Base-by-base conservation (phyloP, 2,797 vertebrate genomes). In the Perodicticus potto region DNA sequence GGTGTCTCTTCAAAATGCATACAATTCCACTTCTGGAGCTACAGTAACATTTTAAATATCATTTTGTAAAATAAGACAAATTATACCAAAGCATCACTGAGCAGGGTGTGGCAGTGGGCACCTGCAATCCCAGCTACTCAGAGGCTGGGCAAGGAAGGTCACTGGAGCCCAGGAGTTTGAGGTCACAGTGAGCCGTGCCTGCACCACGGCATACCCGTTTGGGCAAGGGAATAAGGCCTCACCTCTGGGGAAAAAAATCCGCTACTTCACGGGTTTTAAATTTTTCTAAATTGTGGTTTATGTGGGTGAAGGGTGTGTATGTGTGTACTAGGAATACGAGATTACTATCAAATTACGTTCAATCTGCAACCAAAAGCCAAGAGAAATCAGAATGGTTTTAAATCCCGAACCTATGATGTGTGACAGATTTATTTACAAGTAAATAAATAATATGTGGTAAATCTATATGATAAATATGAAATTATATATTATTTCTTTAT, bases 341-440 rank as follows among this genome's bases (percentile, higher is more conserved):
- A 86, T 40, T 45, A 72, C 7, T n/a, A 23, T 53, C 77, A 76
- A 57, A 70, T 72, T 69, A 29, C 23, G 73, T 78, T 86, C 17
- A 70, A 70, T 57, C n/a, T 34, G 9, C 7, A 3, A 72, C n/a
- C 43, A 27, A 93, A 73, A 95, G 65, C 67, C 57, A 89, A 84
- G 22, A 96, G 69, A 91, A 74, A 87, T 49, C 49, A 73, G 13
- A 19, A 84, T 43, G 67, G 11, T 32, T 90, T 89, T 84, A 87
- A 94, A 90, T 89, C 65, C 22, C 84, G n/a, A 84, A 77, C n/a
- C 49, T 84, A 82, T 40, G 37, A 29, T 63, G 40, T 22, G 19
- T 34, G 67, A n/a, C 29, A 45, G 6, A 14, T 83, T 57, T 86
- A 67, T 80, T 86, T 43, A 80, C 2, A 45, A 53, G 49, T 37